Conservation (phyloP, 2,888 invertebrate genomes). For the Lepidochrysops patricia region DNA sequence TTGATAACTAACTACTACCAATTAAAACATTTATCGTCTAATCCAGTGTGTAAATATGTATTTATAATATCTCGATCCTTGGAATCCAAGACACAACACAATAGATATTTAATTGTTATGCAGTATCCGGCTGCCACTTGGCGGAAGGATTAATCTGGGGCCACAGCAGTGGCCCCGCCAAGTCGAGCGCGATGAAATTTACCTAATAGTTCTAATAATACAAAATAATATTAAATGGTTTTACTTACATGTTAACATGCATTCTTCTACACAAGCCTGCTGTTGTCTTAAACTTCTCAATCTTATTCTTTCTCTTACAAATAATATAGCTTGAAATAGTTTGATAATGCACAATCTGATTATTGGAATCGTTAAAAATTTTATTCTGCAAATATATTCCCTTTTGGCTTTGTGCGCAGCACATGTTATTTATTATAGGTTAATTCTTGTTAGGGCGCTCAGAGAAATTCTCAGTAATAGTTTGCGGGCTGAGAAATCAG, state of each 20-base stretch:
- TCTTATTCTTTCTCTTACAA: slow-evolving; percentile 50
- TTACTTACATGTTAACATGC: slow-evolving; percentile 59
- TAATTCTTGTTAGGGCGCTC: background rate
- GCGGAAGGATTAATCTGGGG: no score
- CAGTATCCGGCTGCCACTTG: no score
- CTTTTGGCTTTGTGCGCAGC: slow-evolving; percentile 43
- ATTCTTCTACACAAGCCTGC: slow-evolving; percentile 38
- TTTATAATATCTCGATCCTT: no score
- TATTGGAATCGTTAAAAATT: slow-evolving; percentile 33
- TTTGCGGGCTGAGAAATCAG: background rate
- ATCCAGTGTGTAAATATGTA: no score
- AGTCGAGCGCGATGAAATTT: no score
- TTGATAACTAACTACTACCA: no score
- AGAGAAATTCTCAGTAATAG: background rate
- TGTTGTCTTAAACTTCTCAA: slow-evolving; percentile 55
- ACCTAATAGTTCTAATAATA: no score
- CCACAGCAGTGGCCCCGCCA: no score
- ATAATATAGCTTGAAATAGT: slow-evolving; percentile 42
- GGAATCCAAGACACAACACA: no score
- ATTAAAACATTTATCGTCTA: no score
- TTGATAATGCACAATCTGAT: slow-evolving; percentile 35
- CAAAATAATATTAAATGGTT: background rate
- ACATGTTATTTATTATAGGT: slow-evolving; percentile 43
- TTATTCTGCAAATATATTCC: slow-evolving; percentile 35
- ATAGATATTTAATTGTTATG: no score